These are phyloP conservation scores for Ceyx margarethae DNA, from an alignment of 2,113 vertebrate genomes.

Conservation along the genomic window DNA sequence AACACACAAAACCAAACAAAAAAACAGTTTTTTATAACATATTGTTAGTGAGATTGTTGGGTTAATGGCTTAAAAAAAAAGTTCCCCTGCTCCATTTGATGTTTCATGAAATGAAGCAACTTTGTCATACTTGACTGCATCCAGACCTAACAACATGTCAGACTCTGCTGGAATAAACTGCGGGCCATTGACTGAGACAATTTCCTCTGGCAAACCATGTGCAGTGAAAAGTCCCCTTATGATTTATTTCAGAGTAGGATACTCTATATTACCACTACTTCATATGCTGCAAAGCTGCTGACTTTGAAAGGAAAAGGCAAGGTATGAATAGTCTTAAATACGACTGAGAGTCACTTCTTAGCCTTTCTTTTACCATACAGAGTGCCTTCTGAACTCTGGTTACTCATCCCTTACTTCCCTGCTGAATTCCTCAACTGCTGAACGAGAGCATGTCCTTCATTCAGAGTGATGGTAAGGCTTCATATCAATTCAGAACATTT, in stretches of 20 bases:
- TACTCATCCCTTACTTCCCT: background rate
- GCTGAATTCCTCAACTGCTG: background rate
- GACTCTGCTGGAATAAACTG: constrained; percentile 55
- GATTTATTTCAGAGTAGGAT: background rate
- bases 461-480: background rate
- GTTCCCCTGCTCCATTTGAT: constrained; percentile 35
- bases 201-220: constrained; percentile 13
- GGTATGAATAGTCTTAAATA: background rate
- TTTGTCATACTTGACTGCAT: constrained; percentile 35
- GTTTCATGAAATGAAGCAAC: constrained; percentile 53
- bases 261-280: background rate
- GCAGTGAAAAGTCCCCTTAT: constrained; percentile 37
- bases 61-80: constrained; percentile 60
- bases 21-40: background rate
- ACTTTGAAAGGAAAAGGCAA: background rate
- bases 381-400: background rate
- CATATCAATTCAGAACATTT: background rate
- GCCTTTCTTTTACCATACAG: background rate
- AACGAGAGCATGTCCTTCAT: background rate
- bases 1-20: background rate
- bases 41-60: constrained; percentile 39
- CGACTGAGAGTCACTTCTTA: background rate
- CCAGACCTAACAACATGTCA: constrained; percentile 20
- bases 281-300: background rate
- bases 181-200: constrained; percentile 5